Conservation (phyloP, 2,888 invertebrate genomes). For the Unio pictorum region DNA sequence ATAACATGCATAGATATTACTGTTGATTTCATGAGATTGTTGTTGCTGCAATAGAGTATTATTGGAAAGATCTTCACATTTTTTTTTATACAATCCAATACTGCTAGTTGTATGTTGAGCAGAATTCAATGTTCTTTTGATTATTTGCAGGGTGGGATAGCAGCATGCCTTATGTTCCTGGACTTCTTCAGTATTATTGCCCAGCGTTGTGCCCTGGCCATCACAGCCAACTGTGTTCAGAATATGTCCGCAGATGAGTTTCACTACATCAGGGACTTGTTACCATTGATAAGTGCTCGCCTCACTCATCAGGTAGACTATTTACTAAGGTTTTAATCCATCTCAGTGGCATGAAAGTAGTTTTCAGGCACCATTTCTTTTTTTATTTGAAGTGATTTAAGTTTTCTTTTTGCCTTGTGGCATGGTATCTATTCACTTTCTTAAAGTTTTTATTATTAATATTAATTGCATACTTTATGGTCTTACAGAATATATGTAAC, state of each 20-base stretch:
- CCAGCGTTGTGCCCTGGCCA: slow-evolving; percentile 94
- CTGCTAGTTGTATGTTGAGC: too few species aligned
- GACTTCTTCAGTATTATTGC: slow-evolving; percentile 99
- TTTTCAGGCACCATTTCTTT: background rate
- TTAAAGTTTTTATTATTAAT: too few species aligned
- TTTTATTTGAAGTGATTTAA: background rate
- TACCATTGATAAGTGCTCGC: slow-evolving; percentile 85
- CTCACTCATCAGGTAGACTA: slow-evolving; percentile 74
- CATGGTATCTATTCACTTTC: too few species aligned
- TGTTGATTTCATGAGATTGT: too few species aligned
- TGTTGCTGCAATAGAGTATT: too few species aligned
- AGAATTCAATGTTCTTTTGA: too few species aligned
- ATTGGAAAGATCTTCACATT: too few species aligned
- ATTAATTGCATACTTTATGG: too few species aligned
- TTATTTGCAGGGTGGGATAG: slow-evolving; percentile 86
- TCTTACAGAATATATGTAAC: too few species aligned
- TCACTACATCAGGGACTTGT: slow-evolving; percentile 89
- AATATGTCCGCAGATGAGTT: slow-evolving; percentile 95
- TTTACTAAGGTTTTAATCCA: background rate
- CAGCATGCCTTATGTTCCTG: slow-evolving; percentile 94
- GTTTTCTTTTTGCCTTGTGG: too few species aligned
- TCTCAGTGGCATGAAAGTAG: background rate
- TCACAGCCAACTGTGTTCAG: slow-evolving; percentile 98
- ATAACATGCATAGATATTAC: too few species aligned
- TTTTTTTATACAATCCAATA: too few species aligned